These are phyloP conservation scores for Gerris lacustris DNA, from an alignment of 2,888 invertebrate genomes.

Conservation along the genomic window DNA sequence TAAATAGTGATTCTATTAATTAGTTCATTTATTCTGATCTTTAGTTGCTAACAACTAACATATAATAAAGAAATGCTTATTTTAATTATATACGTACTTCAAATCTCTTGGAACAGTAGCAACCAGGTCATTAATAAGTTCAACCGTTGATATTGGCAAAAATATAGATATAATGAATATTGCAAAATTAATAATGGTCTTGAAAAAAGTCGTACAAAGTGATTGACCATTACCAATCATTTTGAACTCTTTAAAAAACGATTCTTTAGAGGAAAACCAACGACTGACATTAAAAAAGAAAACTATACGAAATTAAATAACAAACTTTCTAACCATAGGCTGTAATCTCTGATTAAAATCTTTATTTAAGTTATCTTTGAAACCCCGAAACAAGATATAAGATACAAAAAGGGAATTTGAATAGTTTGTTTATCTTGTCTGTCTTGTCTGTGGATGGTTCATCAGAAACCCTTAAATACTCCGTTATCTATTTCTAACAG, in stretches of 20 bases:
- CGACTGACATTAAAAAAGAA: too few species aligned
- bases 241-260: not conserved
- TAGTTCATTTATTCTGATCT: not conserved
- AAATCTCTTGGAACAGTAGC: not conserved
- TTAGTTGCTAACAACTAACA: not conserved
- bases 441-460: too few species aligned
- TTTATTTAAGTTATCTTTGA: too few species aligned
- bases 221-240: conserved; percentile 7
- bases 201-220: not conserved
- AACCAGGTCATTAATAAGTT: not conserved
- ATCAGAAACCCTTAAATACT: too few species aligned
- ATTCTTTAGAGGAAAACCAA: too few species aligned
- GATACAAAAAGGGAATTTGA: too few species aligned
- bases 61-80: not conserved
- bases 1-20: not conserved
- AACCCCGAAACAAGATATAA: too few species aligned
- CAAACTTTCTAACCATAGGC: too few species aligned
- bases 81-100: not conserved
- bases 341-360: too few species aligned
- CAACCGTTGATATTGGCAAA: not conserved
- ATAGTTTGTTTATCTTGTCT: too few species aligned
- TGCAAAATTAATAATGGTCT: not conserved
- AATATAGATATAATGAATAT: not conserved
- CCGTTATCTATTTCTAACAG: too few species aligned
- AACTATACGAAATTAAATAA: too few species aligned